Evolutionary conservation across 2,797 vertebrate species (phyloP).

Genomic region (Lacerta viridis): DNA sequence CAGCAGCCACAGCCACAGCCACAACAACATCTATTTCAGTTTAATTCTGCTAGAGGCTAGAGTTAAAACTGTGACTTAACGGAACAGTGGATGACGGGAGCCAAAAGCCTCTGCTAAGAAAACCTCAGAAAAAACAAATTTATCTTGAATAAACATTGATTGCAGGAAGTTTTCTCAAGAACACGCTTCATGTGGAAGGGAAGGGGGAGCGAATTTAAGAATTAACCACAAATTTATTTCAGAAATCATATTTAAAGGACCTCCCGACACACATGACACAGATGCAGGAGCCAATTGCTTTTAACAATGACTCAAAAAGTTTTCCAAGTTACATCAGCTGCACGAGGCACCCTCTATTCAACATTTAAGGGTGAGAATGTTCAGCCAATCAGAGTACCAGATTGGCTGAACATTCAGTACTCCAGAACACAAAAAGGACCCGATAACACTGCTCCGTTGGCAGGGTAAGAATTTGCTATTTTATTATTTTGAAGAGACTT

Average conservation of each 20-base stretch:
- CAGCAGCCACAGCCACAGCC: no score
- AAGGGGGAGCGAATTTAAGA: not conserved
- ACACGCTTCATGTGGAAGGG: not conserved
- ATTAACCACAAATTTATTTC: conserved; percentile 13
- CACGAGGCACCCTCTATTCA: conserved; percentile 69
- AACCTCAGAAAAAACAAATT: not conserved
- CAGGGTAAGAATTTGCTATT: conserved; percentile 60
- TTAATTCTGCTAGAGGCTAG: not conserved
- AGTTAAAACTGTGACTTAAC: not conserved
- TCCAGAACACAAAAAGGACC: conserved; percentile 54
- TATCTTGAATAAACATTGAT: conserved; percentile 23
- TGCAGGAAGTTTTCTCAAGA: conserved; percentile 16
- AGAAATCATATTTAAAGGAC: conserved; percentile 32
- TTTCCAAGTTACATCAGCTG: conserved; percentile 60
- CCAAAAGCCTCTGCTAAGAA: conserved; percentile 8
- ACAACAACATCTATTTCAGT: not conserved
- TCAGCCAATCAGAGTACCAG: conserved; percentile 57
- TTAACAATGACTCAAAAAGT: conserved; percentile 72
- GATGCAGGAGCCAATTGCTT: conserved; percentile 63
- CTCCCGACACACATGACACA: not conserved
- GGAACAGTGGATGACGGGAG: not conserved
- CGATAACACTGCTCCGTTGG: conserved; percentile 62
- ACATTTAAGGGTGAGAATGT: conserved; percentile 65
- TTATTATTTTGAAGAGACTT: conserved; percentile 59
- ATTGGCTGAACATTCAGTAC: conserved; percentile 61